Evolutionary conservation across 1,140 invertebrate species (phyloP), one percentile per base, ranked within the genome.

Genomic region (Pseudomyrmex cubaensis): DNA sequence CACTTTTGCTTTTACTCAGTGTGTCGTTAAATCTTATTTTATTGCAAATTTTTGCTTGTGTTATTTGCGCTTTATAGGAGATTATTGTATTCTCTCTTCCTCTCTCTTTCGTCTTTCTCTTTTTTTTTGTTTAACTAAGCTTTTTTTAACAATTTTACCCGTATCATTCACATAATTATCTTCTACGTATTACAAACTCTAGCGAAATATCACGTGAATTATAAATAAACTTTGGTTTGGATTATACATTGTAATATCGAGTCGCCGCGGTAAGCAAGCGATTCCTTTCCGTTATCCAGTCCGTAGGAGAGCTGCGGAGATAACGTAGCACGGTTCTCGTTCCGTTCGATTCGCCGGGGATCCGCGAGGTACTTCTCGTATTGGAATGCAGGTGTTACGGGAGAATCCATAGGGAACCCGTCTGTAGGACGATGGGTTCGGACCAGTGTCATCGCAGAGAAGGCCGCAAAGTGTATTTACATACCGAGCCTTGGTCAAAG

Each of bases 401-500:
- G 72, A 67, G 80, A 83, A 85, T 87, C 82, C 83, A 91, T 85
- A 88, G 63, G 78, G 75, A 83, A 67, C 74, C 67, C 78, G 48
- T 57, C 80, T 86, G 75, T 59, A 76, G 63, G 61, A 64, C 59
- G 64, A 72, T 54, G 84, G 67, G 35, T 64, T 46, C 61, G 61
- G 69, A 57, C 67, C 61, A 66, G 25, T 56, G 72, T 84, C 76
- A 69, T 86, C 61, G 66, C 75, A 74, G 84, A 84, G 77, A 69
- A 82, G 86, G 77, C 85, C 83, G 86, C 84, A 90, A 89, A 88
- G 87, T 90, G 84, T 92, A 93, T 93, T 93, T 92, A 89, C 92
- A 93, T 92, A 92, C 77, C 87, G 83, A 86, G 86, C 84, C 77
- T 86, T 83, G 91, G 91, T 93, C 92, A 93, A 93, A 93, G 91